Evolutionary conservation across 2,113 vertebrate species (phyloP).

Genomic region (Sclerurus mexicanus): DNA sequence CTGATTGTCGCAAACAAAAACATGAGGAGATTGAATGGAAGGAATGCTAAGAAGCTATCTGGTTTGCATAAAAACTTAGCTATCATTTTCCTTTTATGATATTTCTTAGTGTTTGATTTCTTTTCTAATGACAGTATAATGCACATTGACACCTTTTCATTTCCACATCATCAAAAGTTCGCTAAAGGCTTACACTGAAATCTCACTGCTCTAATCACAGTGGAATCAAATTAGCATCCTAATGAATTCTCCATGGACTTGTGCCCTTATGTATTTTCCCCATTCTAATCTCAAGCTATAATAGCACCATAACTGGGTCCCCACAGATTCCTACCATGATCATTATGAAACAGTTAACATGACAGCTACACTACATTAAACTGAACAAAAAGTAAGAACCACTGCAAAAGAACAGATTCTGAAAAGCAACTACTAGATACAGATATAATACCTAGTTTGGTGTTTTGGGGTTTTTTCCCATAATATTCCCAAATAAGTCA

Average conservation of each 20-base stretch:
- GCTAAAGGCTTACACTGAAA: slow-evolving; percentile 37
- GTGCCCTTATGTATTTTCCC: slow-evolving; percentile 17
- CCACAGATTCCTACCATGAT: slow-evolving; percentile 31
- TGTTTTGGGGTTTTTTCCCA: neutral
- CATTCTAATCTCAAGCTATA: slow-evolving; percentile 40
- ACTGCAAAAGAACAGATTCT: neutral
- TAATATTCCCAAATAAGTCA: neutral
- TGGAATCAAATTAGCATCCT: slow-evolving; percentile 49
- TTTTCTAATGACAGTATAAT: neutral
- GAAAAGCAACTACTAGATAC: slow-evolving; percentile 7
- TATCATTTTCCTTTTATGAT: neutral
- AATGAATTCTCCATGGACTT: slow-evolving; percentile 44
- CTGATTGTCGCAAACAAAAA: neutral
- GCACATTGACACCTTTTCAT: slow-evolving; percentile 33
- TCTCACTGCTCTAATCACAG: slow-evolving; percentile 30
- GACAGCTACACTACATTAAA: neutral
- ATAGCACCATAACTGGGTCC: slow-evolving; percentile 39
- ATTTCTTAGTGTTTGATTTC: neutral
- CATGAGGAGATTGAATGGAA: neutral
- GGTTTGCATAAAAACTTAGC: neutral
- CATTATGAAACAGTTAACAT: slow-evolving; percentile 31
- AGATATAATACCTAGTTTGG: neutral
- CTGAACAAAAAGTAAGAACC: neutral
- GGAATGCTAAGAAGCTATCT: neutral
- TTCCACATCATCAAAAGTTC: slow-evolving; percentile 12